A percentile compares a stretch with the other conserved stretches of the same genome.
Evolutionary conservation across 2,888 invertebrate species (phyloP).

Genomic region (Thereva nobilitata): DNA sequence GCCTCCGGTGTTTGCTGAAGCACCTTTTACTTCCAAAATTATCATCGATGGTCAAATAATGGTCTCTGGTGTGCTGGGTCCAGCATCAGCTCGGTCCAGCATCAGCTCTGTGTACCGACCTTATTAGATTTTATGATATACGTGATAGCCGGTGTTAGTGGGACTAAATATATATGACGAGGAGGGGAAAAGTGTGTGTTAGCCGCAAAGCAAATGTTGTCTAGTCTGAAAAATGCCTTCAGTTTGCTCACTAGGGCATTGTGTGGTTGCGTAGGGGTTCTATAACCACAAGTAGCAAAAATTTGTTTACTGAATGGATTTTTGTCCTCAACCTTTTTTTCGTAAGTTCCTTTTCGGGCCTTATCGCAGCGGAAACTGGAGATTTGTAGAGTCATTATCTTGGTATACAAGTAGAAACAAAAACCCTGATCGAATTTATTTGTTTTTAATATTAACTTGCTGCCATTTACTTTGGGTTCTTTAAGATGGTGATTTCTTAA

Average conservation of each 20-base stretch:
- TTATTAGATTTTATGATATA: constrained; percentile 29
- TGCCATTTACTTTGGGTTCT: no score
- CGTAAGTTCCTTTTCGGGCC: constrained; percentile 17
- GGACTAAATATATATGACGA: constrained; percentile 24
- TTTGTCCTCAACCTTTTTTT: constrained; percentile 1
- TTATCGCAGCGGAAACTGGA: constrained; percentile 21
- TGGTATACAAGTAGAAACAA: constrained; percentile 16
- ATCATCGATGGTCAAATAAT: constrained; percentile 31
- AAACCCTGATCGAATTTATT: constrained; percentile 5
- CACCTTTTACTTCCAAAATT: constrained; percentile 32
- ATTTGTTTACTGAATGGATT: constrained; percentile 26
- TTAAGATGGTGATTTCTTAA: no score
- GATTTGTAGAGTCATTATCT: constrained; percentile 32
- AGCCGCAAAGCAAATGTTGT: constrained; percentile 25
- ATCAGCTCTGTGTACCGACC: constrained; percentile 18
- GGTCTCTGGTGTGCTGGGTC: constrained; percentile 18
- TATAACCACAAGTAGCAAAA: constrained; percentile 4
- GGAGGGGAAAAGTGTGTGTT: constrained; percentile 10
- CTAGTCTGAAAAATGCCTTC: constrained; percentile 18
- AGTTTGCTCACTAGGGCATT: not conserved
- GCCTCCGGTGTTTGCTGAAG: constrained; percentile 13
- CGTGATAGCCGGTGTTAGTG: constrained; percentile 23
- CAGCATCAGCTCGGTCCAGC: constrained; percentile 2
- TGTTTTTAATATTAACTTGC: not conserved
- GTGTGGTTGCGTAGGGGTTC: not conserved